Percentiles rank a stretch among this genome's conserved stretches.
Evolutionary conservation across 2,888 invertebrate genomes (phyloP).

Genomic region (Autographa pulchrina): DNA sequence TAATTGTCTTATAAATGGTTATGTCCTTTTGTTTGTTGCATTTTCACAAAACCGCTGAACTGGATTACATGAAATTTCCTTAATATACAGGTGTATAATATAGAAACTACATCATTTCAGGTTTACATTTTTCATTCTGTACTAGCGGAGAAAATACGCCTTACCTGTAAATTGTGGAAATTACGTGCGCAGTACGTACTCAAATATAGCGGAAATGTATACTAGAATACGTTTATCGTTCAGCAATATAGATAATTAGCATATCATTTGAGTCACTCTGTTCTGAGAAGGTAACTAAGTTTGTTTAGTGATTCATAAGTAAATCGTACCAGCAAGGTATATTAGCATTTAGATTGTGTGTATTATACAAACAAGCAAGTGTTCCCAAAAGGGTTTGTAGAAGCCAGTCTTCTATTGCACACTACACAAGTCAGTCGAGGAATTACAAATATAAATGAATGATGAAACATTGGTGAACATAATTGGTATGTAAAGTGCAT

Average conservation of each 20-base stretch:
- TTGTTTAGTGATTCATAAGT: constrained; percentile 41
- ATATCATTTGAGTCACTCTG: constrained; percentile 45
- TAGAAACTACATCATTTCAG: too few relatives aligned
- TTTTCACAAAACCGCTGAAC: background rate
- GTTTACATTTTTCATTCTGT: too few relatives aligned
- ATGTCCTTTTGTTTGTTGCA: background rate
- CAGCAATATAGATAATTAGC: constrained; percentile 38
- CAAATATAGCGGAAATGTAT: constrained; percentile 19
- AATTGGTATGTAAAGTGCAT: too few relatives aligned
- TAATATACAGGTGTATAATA: background rate
- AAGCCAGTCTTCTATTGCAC: background rate
- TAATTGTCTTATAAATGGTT: too few relatives aligned
- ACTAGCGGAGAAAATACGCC: background rate
- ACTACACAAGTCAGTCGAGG: background rate
- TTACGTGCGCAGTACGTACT: background rate
- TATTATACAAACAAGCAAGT: background rate
- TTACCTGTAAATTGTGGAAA: background rate
- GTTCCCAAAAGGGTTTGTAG: background rate
- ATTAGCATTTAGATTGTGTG: background rate
- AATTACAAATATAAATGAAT: too few relatives aligned
- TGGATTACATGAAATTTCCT: background rate
- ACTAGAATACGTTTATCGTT: constrained; percentile 31
- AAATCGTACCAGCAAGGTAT: constrained; percentile 13
- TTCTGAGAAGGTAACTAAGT: constrained; percentile 40
- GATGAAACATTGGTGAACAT: too few relatives aligned